phyloP scores from a whole-genome alignment of 2,888 invertebrate genomes.

The Strigamia crassipes region DNA sequence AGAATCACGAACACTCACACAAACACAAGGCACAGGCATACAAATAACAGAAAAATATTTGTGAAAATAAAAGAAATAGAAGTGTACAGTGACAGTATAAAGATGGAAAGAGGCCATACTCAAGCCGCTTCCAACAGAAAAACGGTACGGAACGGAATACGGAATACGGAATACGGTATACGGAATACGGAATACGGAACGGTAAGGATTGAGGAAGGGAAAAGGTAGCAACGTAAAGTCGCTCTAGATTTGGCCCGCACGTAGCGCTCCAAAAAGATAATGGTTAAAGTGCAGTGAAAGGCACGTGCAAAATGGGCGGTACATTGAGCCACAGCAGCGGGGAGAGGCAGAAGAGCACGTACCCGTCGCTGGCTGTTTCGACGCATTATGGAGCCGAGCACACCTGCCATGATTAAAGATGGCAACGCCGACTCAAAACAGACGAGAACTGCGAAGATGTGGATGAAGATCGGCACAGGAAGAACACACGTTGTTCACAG shows the following conservation, averaged over 20 bases:
- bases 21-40: slow-evolving; percentile 39
- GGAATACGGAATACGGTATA: no score
- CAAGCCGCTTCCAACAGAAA: slow-evolving; percentile 27
- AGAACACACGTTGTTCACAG: slow-evolving; percentile 13
- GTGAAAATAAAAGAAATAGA: slow-evolving; percentile 1
- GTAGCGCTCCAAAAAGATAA: slow-evolving; percentile 38
- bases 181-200: neutral
- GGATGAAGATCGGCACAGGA: slow-evolving; percentile 16
- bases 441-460: slow-evolving; percentile 34
- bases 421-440: slow-evolving; percentile 40
- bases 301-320: slow-evolving; percentile 39
- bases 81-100: neutral
- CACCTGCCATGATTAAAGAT: slow-evolving; percentile 49
- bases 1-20: slow-evolving; percentile 35
- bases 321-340: slow-evolving; percentile 40
- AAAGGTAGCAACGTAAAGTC: slow-evolving; percentile 8
- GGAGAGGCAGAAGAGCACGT: slow-evolving; percentile 45
- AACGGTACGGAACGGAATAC: neutral
- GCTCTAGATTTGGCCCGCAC: slow-evolving; percentile 37
- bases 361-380: slow-evolving; percentile 51
- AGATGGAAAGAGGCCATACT: slow-evolving; percentile 23
- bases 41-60: neutral
- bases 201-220: slow-evolving; percentile 9
- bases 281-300: slow-evolving; percentile 29
- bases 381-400: slow-evolving; percentile 51